Percentiles rank a stretch among this genome's conserved stretches.
These are phyloP conservation scores for Nomada fucata DNA, from an alignment of 2,888 invertebrate genomes.

Conservation along the genomic window DNA sequence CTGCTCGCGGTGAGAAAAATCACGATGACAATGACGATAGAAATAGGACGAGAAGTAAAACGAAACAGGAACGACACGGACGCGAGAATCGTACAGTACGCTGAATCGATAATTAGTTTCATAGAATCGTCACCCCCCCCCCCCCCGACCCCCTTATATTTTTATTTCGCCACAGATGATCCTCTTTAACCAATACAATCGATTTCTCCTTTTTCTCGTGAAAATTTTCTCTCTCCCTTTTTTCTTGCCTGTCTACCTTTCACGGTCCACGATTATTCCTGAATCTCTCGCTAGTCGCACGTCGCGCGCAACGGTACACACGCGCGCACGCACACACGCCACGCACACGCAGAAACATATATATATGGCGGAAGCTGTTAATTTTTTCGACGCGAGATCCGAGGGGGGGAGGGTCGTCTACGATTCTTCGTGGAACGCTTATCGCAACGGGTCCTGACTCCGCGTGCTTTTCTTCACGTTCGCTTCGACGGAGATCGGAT, in stretches of 20 bases:
- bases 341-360: background rate
- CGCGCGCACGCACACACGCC: no score
- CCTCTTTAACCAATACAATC: slow-evolving; percentile 61
- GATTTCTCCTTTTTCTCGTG: background rate
- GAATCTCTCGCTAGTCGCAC: background rate
- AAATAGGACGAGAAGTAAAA: background rate
- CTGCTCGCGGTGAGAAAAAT: no score
- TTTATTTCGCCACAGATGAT: background rate
- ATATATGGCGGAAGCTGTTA: background rate
- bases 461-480: slow-evolving; percentile 1
- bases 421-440: background rate
- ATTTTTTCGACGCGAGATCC: background rate
- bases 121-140: slow-evolving; percentile 1
- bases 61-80: background rate
- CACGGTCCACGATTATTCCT: slow-evolving; percentile 14
- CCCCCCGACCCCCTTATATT: background rate
- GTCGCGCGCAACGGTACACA: no score
- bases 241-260: slow-evolving; percentile 22
- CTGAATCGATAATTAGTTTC: slow-evolving; percentile 53
- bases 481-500: slow-evolving; percentile 21
- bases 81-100: slow-evolving; percentile 61
- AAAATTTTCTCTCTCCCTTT: no score
- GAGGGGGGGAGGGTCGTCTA: background rate
- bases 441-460: slow-evolving; percentile 27
- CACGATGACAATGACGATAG: background rate